These are phyloP conservation scores for Pectinophora gossypiella DNA, from an alignment of 1,140 invertebrate species.

Conservation along the genomic window DNA sequence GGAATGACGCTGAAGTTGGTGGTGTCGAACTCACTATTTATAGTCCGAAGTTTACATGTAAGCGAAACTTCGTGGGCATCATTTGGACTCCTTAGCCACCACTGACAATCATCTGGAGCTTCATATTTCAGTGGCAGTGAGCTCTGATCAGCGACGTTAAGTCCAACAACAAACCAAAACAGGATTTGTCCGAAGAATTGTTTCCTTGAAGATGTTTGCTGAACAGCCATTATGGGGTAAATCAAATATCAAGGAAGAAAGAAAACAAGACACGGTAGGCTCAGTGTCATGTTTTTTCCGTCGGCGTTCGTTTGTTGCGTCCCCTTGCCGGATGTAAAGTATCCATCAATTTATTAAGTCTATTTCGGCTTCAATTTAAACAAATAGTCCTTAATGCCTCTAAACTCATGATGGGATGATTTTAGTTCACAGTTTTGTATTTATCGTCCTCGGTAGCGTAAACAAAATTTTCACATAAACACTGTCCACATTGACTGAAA, in stretches of 20 bases:
- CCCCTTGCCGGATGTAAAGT: slow-evolving; percentile 64
- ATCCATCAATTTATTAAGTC: slow-evolving; percentile 71
- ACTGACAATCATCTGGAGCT: slow-evolving; percentile 88
- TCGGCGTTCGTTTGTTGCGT: slow-evolving; percentile 61
- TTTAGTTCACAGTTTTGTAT: slow-evolving; percentile 33
- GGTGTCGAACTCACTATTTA: slow-evolving; percentile 89
- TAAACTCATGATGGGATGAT: slow-evolving; percentile 43
- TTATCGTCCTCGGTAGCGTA: slow-evolving; percentile 29
- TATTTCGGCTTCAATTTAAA: slow-evolving; percentile 53
- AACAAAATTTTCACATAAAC: slow-evolving; percentile 40
- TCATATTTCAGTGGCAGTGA: slow-evolving; percentile 82
- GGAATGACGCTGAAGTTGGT: slow-evolving; percentile 92
- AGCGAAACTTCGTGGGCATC: slow-evolving; percentile 83
- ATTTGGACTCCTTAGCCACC: slow-evolving; percentile 78
- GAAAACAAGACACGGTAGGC: slow-evolving; percentile 64
- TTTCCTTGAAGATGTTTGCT: slow-evolving; percentile 39
- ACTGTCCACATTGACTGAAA: slow-evolving; percentile 29
- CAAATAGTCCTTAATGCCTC: slow-evolving; percentile 48
- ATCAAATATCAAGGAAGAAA: slow-evolving; percentile 70
- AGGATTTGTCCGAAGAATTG: slow-evolving; percentile 49
- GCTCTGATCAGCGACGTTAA: slow-evolving; percentile 70
- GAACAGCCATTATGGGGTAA: slow-evolving; percentile 62
- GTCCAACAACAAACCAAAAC: slow-evolving; percentile 64
- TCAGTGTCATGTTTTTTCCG: slow-evolving; percentile 74
- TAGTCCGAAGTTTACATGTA: slow-evolving; percentile 85